Base-by-base conservation (phyloP, 2,797 vertebrate genomes). In the Uromys caudimaculatus region DNA sequence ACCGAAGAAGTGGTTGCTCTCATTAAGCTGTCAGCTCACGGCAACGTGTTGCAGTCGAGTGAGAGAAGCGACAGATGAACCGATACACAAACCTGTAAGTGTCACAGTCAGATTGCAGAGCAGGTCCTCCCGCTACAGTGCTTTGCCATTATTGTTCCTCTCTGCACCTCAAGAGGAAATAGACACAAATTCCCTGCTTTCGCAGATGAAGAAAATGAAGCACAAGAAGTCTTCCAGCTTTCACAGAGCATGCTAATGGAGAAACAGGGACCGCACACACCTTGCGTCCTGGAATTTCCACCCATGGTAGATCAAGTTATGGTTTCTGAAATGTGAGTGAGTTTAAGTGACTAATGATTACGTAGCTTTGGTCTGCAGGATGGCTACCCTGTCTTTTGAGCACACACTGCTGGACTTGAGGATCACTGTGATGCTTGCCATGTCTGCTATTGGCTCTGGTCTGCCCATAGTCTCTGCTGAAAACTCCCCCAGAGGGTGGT, bases 161-260 rank as follows among this genome's bases (percentile, higher is more conserved):
- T 89, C 78, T 92, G 79, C 93, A 73, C 89, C 95, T 95, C 82
- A 23, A 71, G 91, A 96, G 78, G 96, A 84, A 96, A 96, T 44
- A 92, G 88, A 96, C 90, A 96, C 35, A 81, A 86, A 29, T 83
- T 91, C 21, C 64, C 84, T 89, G 24, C 93, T 97, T 96, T 94
- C 69, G 85, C 71, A 97, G 97, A 97, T 52, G 88, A 94, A 86
- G 81, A 91, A 92, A 96, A 19, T 79, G 89, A 91, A 62, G 83
- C 89, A 91, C 89, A 89, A 67, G 93, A 96, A 89, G 91, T 89
- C 88, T 52, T 91, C 89, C 96, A 93, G 93, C 90, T 94, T 96
- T 56, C 64, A 77, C 41, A 17, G 41, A 71, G 60, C 21, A 0
- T 47, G 14, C 92, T 96, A 96, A 89, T 84, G 85, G 89, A 96